Conservation (phyloP, 2,888 invertebrate species). For the Heliothis peltigera region DNA sequence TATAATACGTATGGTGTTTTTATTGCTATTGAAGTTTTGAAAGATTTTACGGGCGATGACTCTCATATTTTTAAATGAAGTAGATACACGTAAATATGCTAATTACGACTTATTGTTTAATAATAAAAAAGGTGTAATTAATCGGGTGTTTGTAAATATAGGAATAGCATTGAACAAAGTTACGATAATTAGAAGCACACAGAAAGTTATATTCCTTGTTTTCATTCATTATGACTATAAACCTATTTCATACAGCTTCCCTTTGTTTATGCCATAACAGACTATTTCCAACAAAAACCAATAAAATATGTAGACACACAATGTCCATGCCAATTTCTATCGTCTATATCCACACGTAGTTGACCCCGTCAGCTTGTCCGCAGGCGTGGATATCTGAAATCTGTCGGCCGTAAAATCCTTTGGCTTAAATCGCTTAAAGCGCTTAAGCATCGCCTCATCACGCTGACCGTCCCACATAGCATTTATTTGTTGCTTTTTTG, state of each 20-base stretch:
- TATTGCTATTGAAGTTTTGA: conserved; percentile 25
- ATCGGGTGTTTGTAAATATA: no score
- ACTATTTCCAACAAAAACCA: no score
- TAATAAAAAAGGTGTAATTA: no score
- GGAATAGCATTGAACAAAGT: no score
- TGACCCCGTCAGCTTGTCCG: conserved; percentile 75
- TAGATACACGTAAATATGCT: no score
- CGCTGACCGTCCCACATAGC: conserved; percentile 68
- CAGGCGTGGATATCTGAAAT: conserved; percentile 84
- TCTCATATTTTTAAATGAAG: background rate
- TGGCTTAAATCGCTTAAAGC: conserved; percentile 88
- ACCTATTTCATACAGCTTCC: no score
- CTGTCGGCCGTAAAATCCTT: conserved; percentile 88
- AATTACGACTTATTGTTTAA: no score
- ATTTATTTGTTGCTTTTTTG: conserved; percentile 77
- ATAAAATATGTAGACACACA: background rate
- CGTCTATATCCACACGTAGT: conserved; percentile 66
- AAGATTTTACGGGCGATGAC: background rate
- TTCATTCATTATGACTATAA: no score
- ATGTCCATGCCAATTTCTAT: conserved; percentile 54
- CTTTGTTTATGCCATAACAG: no score
- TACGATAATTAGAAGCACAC: no score
- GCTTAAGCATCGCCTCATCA: conserved; percentile 84
- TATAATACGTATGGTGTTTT: conserved; percentile 66
- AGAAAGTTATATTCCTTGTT: no score